These are phyloP conservation scores for Abscondita cerata DNA, from an alignment of 2,888 invertebrate species.

Conservation along the genomic window DNA sequence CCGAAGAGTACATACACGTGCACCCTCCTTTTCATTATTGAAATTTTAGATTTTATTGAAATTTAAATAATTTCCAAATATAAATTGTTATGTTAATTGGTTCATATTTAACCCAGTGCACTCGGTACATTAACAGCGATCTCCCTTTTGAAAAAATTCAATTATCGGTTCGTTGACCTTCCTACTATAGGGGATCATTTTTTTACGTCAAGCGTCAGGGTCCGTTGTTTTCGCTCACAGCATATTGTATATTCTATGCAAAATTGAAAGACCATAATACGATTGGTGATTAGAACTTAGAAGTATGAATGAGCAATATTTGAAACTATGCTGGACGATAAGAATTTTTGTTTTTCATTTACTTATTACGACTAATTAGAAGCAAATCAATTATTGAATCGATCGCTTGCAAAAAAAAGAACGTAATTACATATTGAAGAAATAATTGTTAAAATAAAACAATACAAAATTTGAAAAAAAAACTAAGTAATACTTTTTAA, in stretches of 20 bases:
- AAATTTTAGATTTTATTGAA: slow-evolving; percentile 10
- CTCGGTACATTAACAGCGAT: slow-evolving; percentile 44
- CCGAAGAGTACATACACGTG: slow-evolving; percentile 10
- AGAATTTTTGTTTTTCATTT: no score
- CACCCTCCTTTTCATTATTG: slow-evolving; percentile 8
- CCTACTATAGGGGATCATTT: slow-evolving; percentile 43
- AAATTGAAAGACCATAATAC: slow-evolving; percentile 15
- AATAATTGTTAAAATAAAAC: no score
- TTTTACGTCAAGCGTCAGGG: slow-evolving; percentile 30
- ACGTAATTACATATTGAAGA: no score
- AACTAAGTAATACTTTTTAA: no score
- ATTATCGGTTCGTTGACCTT: slow-evolving; percentile 53
- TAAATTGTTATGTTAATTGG: slow-evolving; percentile 5
- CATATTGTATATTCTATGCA: slow-evolving; percentile 8
- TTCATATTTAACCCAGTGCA: slow-evolving; percentile 30
- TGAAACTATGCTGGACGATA: no score
- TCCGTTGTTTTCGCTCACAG: slow-evolving; percentile 25
- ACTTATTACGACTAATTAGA: no score
- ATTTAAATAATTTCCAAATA: slow-evolving; percentile 5
- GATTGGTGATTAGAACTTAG: slow-evolving; percentile 16
- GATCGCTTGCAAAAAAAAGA: no score
- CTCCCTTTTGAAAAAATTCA: slow-evolving; percentile 50
- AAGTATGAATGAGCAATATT: neutral
- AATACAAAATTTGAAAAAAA: no score
- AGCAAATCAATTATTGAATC: no score